Evolutionary conservation across 2,888 invertebrate genomes (phyloP).

Genomic region (Hemistola chrysoprasaria): DNA sequence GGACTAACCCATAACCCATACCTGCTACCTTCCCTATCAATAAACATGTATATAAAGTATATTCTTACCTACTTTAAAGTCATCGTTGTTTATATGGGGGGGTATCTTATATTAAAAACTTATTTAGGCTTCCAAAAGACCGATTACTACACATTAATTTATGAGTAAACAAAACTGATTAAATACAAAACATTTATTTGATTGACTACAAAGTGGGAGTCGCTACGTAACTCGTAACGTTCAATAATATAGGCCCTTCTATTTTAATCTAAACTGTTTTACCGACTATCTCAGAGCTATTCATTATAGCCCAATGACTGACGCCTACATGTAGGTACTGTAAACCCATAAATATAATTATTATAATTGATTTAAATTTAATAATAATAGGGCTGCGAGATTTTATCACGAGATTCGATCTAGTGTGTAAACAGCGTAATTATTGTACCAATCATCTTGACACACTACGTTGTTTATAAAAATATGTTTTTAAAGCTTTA

Average conservation of each 20-base stretch:
- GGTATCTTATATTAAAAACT: too few relatives aligned
- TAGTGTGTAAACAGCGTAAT: constrained; percentile 65
- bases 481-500: too few relatives aligned
- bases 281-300: constrained; percentile 67
- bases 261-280: constrained; percentile 75
- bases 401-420: constrained; percentile 51
- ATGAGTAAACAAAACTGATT: constrained; percentile 2
- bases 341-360: constrained; percentile 66
- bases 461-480: constrained; percentile 21
- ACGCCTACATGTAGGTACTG: constrained; percentile 61
- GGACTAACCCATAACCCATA: too few relatives aligned
- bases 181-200: constrained; percentile 9
- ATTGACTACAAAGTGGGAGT: constrained; percentile 36
- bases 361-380: constrained; percentile 78
- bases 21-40: too few relatives aligned
- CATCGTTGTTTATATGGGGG: too few relatives aligned
- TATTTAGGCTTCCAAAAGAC: neutral
- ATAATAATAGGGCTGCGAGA: constrained; percentile 61
- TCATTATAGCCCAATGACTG: constrained; percentile 62
- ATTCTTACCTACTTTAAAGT: too few relatives aligned
- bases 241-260: constrained; percentile 56
- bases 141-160: constrained; percentile 2
- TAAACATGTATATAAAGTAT: too few relatives aligned
- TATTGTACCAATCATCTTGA: constrained; percentile 39
- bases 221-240: too few relatives aligned